A percentile compares a stretch with the other conserved stretches of the same genome.
phyloP scores from a whole-genome alignment of 2,797 vertebrate genomes.

The Arctocebus calabarensis region DNA sequence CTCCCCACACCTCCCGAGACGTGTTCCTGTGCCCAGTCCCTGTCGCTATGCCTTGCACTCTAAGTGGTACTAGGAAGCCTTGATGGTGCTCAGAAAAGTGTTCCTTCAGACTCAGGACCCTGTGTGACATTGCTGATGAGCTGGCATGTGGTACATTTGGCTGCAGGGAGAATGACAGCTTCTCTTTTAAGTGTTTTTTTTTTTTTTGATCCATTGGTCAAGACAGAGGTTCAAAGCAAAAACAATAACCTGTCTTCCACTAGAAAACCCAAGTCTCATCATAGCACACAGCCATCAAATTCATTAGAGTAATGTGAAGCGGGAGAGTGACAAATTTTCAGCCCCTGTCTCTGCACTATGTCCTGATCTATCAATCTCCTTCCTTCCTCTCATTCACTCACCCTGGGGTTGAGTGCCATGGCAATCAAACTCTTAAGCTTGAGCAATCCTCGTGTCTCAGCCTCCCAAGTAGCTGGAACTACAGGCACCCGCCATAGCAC shows the following conservation, averaged over 20 bases:
- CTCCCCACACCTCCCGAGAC: conserved; percentile 75
- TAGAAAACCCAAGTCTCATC: conserved; percentile 37
- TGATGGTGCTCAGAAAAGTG: conserved; percentile 20
- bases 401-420: too few relatives aligned
- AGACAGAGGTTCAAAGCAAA: conserved; percentile 74
- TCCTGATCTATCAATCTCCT: conserved; percentile 49
- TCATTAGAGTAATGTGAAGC: conserved; percentile 69
- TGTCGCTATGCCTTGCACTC: conserved; percentile 24
- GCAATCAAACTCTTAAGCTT: too few relatives aligned
- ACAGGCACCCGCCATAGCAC: too few relatives aligned
- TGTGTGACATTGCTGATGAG: conserved; percentile 22
- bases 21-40: not conserved
- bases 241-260: conserved; percentile 74
- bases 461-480: too few relatives aligned
- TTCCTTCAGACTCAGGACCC: not conserved
- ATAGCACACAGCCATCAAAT: conserved; percentile 43
- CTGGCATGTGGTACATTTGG: not conserved
- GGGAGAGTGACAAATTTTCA: conserved; percentile 63
- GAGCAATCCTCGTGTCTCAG: too few relatives aligned
- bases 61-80: conserved; percentile 32
- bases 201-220: conserved; percentile 54
- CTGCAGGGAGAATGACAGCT: not conserved
- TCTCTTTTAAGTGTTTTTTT: conserved; percentile 59
- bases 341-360: conserved; percentile 37
- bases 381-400: too few relatives aligned